Conservation (phyloP, 2,797 vertebrate species). For the Anolis apletophallus region DNA sequence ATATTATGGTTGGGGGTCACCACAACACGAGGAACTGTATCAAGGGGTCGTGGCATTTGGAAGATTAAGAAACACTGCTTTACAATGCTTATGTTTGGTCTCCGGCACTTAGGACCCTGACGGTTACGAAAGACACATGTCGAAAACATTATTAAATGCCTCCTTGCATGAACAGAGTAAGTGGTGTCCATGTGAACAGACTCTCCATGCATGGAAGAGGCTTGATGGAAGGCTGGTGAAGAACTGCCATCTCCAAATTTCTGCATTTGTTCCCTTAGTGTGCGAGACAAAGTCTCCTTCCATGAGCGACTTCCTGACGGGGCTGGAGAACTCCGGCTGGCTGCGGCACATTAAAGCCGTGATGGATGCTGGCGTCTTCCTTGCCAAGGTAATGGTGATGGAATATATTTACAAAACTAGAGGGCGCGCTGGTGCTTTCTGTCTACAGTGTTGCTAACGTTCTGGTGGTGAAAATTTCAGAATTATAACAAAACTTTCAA, state of each 20-base stretch:
- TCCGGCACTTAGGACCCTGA: not conserved
- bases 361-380: slow-evolving; percentile 84
- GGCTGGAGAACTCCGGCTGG: slow-evolving; percentile 86
- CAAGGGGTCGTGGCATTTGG: no score
- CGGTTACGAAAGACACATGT: not conserved
- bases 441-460: no score
- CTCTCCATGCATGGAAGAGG: no score
- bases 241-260: not conserved
- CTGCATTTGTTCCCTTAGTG: slow-evolving; percentile 69
- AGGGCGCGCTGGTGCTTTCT: no score
- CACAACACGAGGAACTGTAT: no score
- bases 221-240: not conserved
- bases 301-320: slow-evolving; percentile 85
- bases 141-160: not conserved
- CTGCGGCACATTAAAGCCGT: slow-evolving; percentile 85
- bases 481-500: no score
- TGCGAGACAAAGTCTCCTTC: slow-evolving; percentile 84
- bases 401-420: no score
- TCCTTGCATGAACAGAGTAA: not conserved
- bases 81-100: not conserved
- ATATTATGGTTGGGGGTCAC: no score
- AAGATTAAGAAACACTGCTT: not conserved
- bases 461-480: no score
- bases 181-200: not conserved
- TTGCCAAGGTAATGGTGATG: slow-evolving; percentile 86